A percentile compares a stretch with the other conserved stretches of the same genome.
phyloP scores from a whole-genome alignment of 2,888 invertebrate species.

The Ophion costatus region DNA sequence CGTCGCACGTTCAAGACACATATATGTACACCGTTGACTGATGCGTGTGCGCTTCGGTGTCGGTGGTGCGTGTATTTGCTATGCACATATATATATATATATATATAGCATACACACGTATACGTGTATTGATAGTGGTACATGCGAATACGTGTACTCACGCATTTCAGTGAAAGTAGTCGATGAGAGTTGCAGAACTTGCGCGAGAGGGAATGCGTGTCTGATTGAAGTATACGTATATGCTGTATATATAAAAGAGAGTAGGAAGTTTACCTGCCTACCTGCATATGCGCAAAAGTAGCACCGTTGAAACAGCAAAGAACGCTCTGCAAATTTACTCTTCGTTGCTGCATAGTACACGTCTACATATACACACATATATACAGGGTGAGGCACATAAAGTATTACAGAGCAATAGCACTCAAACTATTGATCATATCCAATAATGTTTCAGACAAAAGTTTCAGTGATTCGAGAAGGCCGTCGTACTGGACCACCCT shows the following conservation, averaged over 20 bases:
- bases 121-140: slow-evolving; percentile 12
- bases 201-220: slow-evolving; percentile 57
- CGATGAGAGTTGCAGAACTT: slow-evolving; percentile 44
- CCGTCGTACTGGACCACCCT: too few species aligned
- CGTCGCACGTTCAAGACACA: slow-evolving; percentile 45
- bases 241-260: background rate
- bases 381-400: background rate
- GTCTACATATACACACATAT: background rate
- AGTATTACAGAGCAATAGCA: too few species aligned
- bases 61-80: background rate
- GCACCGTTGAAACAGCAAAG: slow-evolving; percentile 52
- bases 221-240: slow-evolving; percentile 23
- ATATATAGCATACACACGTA: background rate
- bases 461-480: too few species aligned
- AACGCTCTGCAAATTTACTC: slow-evolving; percentile 36
- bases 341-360: slow-evolving; percentile 12
- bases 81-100: background rate
- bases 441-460: too few species aligned
- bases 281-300: slow-evolving; percentile 30
- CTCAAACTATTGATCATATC: too few species aligned
- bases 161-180: slow-evolving; percentile 61
- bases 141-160: slow-evolving; percentile 45
- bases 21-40: background rate
- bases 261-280: slow-evolving; percentile 35
- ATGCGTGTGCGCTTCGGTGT: background rate